These are phyloP conservation scores for Strigamia transsilvanica DNA, from an alignment of 2,888 invertebrate species.

Conservation along the genomic window DNA sequence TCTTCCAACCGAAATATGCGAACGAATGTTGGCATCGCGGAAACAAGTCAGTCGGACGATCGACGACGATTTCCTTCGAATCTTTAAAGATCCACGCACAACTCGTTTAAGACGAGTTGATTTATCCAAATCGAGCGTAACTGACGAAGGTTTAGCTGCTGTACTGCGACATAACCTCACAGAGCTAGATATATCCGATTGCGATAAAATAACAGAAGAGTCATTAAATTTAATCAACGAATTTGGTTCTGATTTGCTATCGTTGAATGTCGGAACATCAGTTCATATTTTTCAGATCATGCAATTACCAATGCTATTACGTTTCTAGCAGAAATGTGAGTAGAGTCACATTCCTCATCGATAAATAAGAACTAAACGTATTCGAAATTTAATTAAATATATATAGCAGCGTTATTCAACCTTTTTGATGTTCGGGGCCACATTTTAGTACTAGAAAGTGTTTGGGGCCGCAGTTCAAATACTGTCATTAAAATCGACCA, in stretches of 20 bases:
- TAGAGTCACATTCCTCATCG: too few relatives aligned
- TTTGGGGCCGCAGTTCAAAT: too few relatives aligned
- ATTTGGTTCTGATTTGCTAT: conserved; percentile 74
- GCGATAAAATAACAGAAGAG: conserved; percentile 72
- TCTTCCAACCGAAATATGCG: conserved; percentile 77
- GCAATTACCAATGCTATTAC: conserved; percentile 51
- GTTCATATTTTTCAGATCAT: conserved; percentile 69
- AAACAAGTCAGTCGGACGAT: conserved; percentile 66
- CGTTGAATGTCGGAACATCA: conserved; percentile 76
- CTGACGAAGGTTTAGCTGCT: conserved; percentile 75
- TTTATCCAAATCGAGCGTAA: conserved; percentile 76
- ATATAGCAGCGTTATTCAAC: too few relatives aligned
- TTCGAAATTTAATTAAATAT: too few relatives aligned
- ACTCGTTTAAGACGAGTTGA: conserved; percentile 76
- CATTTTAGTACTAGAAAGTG: too few relatives aligned
- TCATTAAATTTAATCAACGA: conserved; percentile 75
- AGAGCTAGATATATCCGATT: conserved; percentile 79
- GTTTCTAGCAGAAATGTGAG: conserved; percentile 41
- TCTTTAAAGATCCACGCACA: conserved; percentile 74
- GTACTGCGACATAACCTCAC: conserved; percentile 77
- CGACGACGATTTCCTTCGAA: conserved; percentile 74
- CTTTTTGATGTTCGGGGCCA: too few relatives aligned
- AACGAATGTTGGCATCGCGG: conserved; percentile 70
- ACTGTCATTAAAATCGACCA: too few relatives aligned
- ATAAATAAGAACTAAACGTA: too few relatives aligned